phyloP scores from a whole-genome alignment of 2,797 vertebrate genomes.

The Rhabdomys pumilio region DNA sequence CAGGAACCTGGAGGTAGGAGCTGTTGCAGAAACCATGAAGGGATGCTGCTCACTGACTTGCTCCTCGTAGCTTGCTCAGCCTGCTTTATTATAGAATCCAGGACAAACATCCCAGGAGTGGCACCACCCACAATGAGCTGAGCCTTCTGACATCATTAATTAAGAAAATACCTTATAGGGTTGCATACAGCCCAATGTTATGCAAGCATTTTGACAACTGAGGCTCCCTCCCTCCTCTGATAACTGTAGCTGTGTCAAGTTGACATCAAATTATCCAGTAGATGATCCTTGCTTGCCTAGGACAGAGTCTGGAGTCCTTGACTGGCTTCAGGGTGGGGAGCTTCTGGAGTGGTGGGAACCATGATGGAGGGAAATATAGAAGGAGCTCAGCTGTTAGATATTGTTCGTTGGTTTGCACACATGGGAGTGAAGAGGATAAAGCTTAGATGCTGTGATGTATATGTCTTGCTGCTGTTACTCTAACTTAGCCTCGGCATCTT shows the following conservation, averaged over 20 bases:
- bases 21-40: neutral
- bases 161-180: neutral
- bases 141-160: neutral
- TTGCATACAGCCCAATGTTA: neutral
- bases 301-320: neutral
- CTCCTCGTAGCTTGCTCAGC: neutral
- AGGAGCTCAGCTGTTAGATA: neutral
- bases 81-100: neutral
- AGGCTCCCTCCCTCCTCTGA: neutral
- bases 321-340: neutral
- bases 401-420: rapidly evolving
- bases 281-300: neutral
- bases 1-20: neutral
- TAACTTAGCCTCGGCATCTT: rapidly evolving
- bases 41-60: neutral
- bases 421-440: rapidly evolving
- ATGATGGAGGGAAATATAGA: rapidly evolving
- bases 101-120: neutral
- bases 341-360: too few relatives aligned
- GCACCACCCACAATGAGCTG: neutral
- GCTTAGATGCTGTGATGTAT: neutral
- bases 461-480: rapidly evolving
- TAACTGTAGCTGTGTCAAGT: neutral
- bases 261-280: neutral
- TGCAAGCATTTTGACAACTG: neutral